A percentile compares a stretch with the other conserved stretches of the same genome.
phyloP scores from a whole-genome alignment of 2,113 vertebrate genomes.

The Halcyon malimbica region DNA sequence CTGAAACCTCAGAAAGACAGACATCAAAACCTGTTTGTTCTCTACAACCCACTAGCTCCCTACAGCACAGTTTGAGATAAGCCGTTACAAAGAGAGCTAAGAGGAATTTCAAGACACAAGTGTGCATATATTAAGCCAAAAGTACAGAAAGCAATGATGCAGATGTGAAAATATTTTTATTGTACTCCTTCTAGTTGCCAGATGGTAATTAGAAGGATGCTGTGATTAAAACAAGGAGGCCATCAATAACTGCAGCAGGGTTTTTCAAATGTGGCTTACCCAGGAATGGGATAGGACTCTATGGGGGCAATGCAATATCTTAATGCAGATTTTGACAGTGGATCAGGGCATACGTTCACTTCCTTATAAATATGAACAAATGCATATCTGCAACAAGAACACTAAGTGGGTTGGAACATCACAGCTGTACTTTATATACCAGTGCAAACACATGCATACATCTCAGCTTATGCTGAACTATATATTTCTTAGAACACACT shows the following conservation, averaged over 20 bases:
- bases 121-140: background rate
- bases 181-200: background rate
- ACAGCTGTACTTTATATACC: background rate
- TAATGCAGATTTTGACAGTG: background rate
- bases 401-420: background rate
- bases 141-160: background rate
- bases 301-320: background rate
- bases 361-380: background rate
- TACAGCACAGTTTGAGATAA: background rate
- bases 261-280: background rate
- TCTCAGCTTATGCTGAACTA: background rate
- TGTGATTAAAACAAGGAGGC: background rate
- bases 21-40: background rate
- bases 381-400: background rate
- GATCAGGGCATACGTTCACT: background rate
- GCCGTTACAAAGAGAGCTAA: background rate
- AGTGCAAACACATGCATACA: background rate
- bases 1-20: background rate
- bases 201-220: background rate
- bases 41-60: background rate
- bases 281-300: background rate
- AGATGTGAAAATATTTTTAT: background rate
- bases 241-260: background rate
- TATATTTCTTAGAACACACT: background rate
- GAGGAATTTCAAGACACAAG: background rate